phyloP scores from a whole-genome alignment of 2,797 vertebrate genomes.

The Alca torda region DNA sequence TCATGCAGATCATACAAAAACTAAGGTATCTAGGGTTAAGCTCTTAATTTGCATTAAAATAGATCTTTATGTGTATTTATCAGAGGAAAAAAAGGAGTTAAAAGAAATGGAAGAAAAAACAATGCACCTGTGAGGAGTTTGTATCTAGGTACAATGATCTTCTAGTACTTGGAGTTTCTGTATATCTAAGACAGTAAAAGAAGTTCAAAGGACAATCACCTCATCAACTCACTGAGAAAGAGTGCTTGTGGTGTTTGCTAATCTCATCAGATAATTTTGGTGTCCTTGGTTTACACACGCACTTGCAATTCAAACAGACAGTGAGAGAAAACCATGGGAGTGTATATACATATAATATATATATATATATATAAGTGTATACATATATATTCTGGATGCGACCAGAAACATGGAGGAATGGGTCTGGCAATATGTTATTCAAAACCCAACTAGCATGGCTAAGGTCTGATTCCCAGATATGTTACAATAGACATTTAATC shows the following conservation, averaged over 20 bases:
- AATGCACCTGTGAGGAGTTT: not conserved
- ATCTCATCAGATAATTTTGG: not conserved
- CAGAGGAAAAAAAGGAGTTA: fast-evolving
- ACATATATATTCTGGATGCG: not conserved
- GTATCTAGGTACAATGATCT: not conserved
- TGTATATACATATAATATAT: no score
- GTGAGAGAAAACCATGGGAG: not conserved
- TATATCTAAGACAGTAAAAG: not conserved
- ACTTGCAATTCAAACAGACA: not conserved
- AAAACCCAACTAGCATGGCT: not conserved
- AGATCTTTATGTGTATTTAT: not conserved
- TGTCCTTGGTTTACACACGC: not conserved
- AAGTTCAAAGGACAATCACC: not conserved
- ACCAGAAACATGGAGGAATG: not conserved
- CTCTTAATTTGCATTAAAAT: not conserved
- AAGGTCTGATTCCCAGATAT: not conserved
- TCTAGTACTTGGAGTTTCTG: not conserved
- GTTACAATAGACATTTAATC: not conserved
- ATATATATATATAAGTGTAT: no score
- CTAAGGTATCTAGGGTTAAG: not conserved
- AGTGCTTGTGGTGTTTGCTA: not conserved
- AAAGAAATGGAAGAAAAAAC: not conserved
- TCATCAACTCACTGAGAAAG: not conserved
- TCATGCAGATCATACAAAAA: not conserved
- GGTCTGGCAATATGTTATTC: not conserved